These are phyloP conservation scores for Hozukius guyotensis DNA, from an alignment of 2,797 vertebrate genomes.

Conservation along the genomic window DNA sequence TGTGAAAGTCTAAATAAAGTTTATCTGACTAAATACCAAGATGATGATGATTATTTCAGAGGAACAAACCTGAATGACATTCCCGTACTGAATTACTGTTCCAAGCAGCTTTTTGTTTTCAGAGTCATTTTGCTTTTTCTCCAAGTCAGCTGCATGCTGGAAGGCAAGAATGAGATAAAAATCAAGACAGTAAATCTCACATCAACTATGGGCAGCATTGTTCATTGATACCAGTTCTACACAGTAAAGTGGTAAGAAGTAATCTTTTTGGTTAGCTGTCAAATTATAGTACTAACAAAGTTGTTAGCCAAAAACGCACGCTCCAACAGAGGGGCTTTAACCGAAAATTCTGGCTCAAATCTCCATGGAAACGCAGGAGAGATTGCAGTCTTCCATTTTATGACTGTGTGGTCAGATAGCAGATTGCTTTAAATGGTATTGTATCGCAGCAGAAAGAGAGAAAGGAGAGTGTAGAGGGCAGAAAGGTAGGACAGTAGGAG, in stretches of 20 bases:
- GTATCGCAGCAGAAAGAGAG: conserved; percentile 38
- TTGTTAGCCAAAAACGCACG: background rate
- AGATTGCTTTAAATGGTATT: conserved; percentile 77
- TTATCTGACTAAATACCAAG: background rate
- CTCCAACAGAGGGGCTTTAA: conserved; percentile 21
- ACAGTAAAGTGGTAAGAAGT: background rate
- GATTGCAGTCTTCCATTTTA: conserved; percentile 61
- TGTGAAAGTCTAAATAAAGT: background rate
- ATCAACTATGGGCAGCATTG: background rate
- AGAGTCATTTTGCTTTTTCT: conserved; percentile 98
- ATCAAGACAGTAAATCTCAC: background rate
- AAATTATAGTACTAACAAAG: background rate
- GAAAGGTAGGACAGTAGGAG: conserved; percentile 52
- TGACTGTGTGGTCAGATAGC: conserved; percentile 58
- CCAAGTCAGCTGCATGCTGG: conserved; percentile 96
- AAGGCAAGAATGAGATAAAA: conserved; percentile 8
- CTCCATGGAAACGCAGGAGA: conserved; percentile 50
- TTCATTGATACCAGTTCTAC: background rate
- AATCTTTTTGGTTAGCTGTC: background rate
- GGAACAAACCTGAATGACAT: conserved; percentile 92
- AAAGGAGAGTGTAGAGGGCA: conserved; percentile 40
- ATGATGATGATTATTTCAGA: background rate
- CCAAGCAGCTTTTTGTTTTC: conserved; percentile 96
- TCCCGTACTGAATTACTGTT: conserved; percentile 95
- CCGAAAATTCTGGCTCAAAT: conserved; percentile 33